phyloP scores from a whole-genome alignment of 2,888 invertebrate genomes.

The Ormyrus labotus region DNA sequence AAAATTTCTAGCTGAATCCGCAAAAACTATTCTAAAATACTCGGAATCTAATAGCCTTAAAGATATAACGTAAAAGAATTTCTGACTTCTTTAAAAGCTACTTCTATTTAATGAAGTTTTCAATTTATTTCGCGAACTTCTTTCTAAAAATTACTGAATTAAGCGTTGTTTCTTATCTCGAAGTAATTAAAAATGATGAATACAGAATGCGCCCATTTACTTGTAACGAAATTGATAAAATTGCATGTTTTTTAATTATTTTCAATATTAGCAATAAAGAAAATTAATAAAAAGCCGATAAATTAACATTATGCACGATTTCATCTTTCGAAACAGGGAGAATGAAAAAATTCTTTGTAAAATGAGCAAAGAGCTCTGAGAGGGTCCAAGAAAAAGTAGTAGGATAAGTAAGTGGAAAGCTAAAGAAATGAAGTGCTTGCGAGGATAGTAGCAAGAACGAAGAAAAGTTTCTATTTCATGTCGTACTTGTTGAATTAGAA shows the following conservation, averaged over 20 bases:
- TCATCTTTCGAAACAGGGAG: not conserved
- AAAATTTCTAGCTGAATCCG: too few species aligned
- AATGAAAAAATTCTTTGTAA: conserved; percentile 3
- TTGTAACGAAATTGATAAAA: not conserved
- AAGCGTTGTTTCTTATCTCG: too few species aligned
- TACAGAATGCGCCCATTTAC: too few species aligned
- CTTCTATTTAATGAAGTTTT: too few species aligned
- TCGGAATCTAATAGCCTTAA: too few species aligned
- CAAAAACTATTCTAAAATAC: too few species aligned
- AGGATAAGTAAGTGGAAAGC: conserved; percentile 53
- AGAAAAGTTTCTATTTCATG: conserved; percentile 44
- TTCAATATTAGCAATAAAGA: not conserved
- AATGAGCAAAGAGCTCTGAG: conserved; percentile 22
- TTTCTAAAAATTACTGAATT: too few species aligned
- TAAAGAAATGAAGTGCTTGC: conserved; percentile 52
- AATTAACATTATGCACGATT: not conserved
- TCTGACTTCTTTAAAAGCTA: too few species aligned
- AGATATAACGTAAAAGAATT: too few species aligned
- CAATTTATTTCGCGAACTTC: too few species aligned
- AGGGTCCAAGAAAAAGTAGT: conserved; percentile 30
- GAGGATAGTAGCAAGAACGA: conserved; percentile 20
- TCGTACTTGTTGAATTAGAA: conserved; percentile 41
- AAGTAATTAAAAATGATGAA: too few species aligned
- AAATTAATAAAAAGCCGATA: not conserved
- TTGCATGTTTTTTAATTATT: not conserved